Base-by-base conservation (phyloP, 2,797 vertebrate genomes). In the Cuniculus paca region DNA sequence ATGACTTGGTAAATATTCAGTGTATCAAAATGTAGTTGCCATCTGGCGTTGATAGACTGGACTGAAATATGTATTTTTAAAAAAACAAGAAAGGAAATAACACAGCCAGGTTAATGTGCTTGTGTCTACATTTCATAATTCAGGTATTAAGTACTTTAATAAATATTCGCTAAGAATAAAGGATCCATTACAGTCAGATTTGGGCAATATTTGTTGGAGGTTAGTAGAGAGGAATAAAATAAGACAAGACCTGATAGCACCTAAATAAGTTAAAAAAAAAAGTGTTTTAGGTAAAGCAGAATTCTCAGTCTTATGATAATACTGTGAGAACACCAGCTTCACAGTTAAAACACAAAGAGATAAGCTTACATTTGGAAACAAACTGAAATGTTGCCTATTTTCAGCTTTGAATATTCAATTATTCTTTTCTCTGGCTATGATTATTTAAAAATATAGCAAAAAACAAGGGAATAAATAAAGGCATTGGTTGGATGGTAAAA, bases 1-100 rank as follows among this genome's bases (percentile, higher is more conserved):
- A 96, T 54, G 89, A 96, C 6, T 83, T 85, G 36, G 92, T 89
- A 96, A 97, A 88, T 90, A 97, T 96, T 93, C 97, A 97, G 87
- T 65, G 39, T 96, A 97, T 98, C 81, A 83, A 88, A 98, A 60
- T 93, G 92, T 54, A 95, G 31, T 79, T 95, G 84, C 87, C 83
- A 96, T 95, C 92, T 98, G 95, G 95, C 4, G n/a, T 90, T 95
- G 56, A 94, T 0, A 96, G 95, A 94, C 98, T 68, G 72, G 88
- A 60, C 79, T 97, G 96, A 94, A 96, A 93, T 95, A 94, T 68
- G 90, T 95, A 90, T 95, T 95, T 39, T 63, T 81, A 85, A 94
- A 52, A 52, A 78, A 45, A 65, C 60, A 88, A 90, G 91, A 93
- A 92, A 96, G 92, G 91, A 97, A 97, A 85, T 96, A 96, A 56